Conservation (phyloP, 2,797 vertebrate species). For the Spizella passerina region DNA sequence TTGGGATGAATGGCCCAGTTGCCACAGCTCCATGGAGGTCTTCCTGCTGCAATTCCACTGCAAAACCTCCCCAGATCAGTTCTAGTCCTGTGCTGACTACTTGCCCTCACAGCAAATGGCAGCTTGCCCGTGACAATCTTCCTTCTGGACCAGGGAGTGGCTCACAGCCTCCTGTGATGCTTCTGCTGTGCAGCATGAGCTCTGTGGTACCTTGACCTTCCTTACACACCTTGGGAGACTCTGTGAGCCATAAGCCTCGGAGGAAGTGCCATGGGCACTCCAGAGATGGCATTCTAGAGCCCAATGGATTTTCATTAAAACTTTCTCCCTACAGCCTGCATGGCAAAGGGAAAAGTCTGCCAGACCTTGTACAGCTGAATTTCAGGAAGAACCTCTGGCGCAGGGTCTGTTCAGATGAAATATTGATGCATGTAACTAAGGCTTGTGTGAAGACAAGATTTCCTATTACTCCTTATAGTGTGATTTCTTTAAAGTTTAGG, state of each 20-base stretch:
- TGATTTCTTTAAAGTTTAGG: neutral
- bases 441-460: neutral
- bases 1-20: neutral
- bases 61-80: neutral
- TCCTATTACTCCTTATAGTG: neutral
- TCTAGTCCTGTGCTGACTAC: neutral
- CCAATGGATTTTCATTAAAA: neutral
- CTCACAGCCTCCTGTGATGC: neutral
- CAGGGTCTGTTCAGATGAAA: neutral
- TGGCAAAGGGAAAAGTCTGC: neutral
- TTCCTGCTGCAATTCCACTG: neutral
- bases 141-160: neutral
- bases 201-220: neutral
- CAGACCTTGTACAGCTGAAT: neutral
- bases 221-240: neutral
- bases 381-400: neutral
- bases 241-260: rapidly evolving
- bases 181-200: neutral
- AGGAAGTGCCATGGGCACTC: neutral
- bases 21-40: neutral
- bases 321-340: neutral
- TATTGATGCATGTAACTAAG: neutral
- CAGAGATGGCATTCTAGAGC: neutral
- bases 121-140: neutral
- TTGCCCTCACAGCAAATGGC: neutral